Evolutionary conservation across 2,888 invertebrate species (phyloP).

Genomic region (Ditula angustiorana): DNA sequence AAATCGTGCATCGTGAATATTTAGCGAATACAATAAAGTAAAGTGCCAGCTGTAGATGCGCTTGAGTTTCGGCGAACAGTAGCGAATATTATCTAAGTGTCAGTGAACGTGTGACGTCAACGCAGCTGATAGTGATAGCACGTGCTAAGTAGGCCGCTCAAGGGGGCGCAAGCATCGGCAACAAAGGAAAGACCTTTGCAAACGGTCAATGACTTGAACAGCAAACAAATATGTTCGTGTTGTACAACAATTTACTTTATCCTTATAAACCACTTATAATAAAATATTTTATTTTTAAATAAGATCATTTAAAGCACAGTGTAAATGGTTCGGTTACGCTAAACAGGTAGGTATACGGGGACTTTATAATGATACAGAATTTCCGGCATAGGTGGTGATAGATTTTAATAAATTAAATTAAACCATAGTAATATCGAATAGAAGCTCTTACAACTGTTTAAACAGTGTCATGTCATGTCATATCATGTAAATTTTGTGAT

Average conservation of each 20-base stretch:
- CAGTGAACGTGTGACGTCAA: constrained; percentile 72
- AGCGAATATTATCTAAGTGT: constrained; percentile 44
- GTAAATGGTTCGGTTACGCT: no score
- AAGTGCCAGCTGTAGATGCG: neutral
- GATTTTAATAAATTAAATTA: no score
- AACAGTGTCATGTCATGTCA: no score
- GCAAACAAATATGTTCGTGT: neutral
- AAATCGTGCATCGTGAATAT: no score
- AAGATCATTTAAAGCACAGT: no score
- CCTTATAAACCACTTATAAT: neutral
- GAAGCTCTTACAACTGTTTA: no score
- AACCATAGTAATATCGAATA: no score
- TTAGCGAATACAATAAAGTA: neutral
- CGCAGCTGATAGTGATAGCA: constrained; percentile 63
- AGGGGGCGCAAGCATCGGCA: constrained; percentile 40
- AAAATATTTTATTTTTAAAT: no score
- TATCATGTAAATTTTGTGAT: no score
- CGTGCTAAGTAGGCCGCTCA: constrained; percentile 46
- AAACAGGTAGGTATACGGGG: no score
- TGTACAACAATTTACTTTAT: neutral
- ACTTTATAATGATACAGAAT: no score
- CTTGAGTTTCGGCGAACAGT: constrained; percentile 24
- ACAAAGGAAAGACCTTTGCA: constrained; percentile 28
- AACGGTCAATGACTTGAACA: constrained; percentile 32
- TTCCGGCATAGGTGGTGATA: no score